Evolutionary conservation across 2,113 vertebrate genomes (phyloP), one percentile per base, ranked within the genome.

Genomic region (Plotosus lineatus): DNA sequence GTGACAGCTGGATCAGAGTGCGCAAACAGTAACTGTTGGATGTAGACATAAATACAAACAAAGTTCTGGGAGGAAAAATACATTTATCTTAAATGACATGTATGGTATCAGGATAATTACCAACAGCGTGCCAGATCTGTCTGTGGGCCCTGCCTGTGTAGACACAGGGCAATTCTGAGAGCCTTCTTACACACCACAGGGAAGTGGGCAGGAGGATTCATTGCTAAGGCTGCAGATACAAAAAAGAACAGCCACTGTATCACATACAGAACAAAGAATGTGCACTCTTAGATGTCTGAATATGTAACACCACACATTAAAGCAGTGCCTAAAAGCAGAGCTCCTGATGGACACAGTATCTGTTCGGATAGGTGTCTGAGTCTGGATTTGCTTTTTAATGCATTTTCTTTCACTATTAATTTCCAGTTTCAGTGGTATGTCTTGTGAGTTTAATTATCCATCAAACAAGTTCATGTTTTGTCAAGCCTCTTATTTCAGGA

Each of bases 141-240:
- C 77, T 90, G 80, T 61, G 92, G 75, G 66, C 93, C 88, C 80
- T 92, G 95, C 87, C 86, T 95, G 85, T 95, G 88, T 77, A 97
- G 90, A 28, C 89, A 90, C 14, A 98, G 87, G 31, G 95, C 94
- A 26, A 85, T 90, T 89, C 91, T 93, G 90, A 98, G 91, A 86
- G 95, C 95, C 85, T 93, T 96, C 90, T 95, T 94, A 83, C 95
- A 95, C 53, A 97, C 86, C 6, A 83, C 82, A 42, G 97, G 96
- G 83, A 94, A 95, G 83, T 94, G 68, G 82, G 94, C 95, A 65
- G 97, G 97, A 19, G 90, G 71, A 85, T 98, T 96, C 96, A 98
- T 94, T 19, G 95, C 93, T 88, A 99, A 86, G 0, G 90, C 97
- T 99, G 55, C 51, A 82, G 21, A 83, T 7, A 83, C 66, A 69